Percentiles rank a stretch among this genome's conserved stretches.
phyloP scores from a whole-genome alignment of 1,140 invertebrate genomes.

The Whitmania pigra region DNA sequence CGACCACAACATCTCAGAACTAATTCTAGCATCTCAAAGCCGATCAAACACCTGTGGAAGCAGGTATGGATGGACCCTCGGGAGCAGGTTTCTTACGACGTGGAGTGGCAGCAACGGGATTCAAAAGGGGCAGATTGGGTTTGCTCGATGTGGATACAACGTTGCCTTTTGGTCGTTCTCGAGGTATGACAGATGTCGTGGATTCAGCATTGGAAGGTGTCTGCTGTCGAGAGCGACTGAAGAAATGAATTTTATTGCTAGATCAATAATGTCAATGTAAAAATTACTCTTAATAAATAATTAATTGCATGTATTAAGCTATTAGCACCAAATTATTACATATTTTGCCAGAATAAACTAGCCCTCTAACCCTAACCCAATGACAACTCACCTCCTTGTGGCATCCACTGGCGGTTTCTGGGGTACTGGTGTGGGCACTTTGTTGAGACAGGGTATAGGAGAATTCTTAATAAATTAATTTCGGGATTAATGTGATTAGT shows the following conservation, averaged over 20 bases:
- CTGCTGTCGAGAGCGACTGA: slow-evolving; percentile 21
- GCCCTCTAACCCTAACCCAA: too few relatives aligned
- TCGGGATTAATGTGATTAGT: too few relatives aligned
- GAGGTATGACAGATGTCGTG: slow-evolving; percentile 67
- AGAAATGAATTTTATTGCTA: not conserved
- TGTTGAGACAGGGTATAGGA: slow-evolving; percentile 1
- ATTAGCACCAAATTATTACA: not conserved
- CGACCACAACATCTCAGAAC: too few relatives aligned
- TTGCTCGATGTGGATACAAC: slow-evolving; percentile 35
- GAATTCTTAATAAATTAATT: slow-evolving; percentile 2
- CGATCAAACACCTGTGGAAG: not conserved
- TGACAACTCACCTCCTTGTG: too few relatives aligned
- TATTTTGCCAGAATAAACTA: not conserved
- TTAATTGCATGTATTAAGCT: not conserved
- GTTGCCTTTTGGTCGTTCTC: slow-evolving; percentile 65
- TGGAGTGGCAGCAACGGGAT: slow-evolving; percentile 23
- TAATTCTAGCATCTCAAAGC: too few relatives aligned
- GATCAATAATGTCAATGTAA: not conserved
- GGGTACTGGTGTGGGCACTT: not conserved
- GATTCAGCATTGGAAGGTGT: slow-evolving; percentile 45
- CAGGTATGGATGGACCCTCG: not conserved
- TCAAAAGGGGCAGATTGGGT: slow-evolving; percentile 37
- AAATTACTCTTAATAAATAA: slow-evolving; percentile 5
- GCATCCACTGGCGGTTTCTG: not conserved
- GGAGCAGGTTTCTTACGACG: not conserved